A percentile compares a stretch with the other conserved stretches of the same genome.
Evolutionary conservation across 2,113 vertebrate species (phyloP).

Genomic region (Sminthopsis crassicaudata): DNA sequence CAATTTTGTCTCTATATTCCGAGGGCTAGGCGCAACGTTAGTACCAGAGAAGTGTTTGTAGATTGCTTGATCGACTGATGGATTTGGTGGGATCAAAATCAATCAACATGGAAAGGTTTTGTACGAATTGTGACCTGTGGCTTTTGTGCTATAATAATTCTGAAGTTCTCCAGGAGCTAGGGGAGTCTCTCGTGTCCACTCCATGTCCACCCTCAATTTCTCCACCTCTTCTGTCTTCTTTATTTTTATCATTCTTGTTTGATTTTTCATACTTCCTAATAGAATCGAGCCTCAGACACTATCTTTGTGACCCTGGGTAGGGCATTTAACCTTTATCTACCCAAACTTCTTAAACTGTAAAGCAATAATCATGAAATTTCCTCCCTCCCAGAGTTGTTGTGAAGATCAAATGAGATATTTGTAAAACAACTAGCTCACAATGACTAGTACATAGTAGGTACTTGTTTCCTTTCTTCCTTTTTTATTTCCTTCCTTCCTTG

Average conservation of each 20-base stretch:
- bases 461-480: neutral
- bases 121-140: neutral
- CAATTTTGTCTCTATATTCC: neutral
- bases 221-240: neutral
- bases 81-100: neutral
- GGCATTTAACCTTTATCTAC: neutral
- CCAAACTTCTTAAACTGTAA: too few species aligned
- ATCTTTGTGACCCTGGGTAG: neutral
- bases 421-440: neutral
- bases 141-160: neutral
- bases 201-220: neutral
- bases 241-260: neutral
- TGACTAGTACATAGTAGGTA: neutral
- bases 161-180: neutral
- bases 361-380: too few species aligned
- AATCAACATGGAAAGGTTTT: neutral
- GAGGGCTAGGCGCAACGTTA: neutral
- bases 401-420: neutral
- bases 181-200: neutral
- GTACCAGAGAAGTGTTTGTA: neutral
- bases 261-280: neutral
- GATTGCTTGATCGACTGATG: neutral
- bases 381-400: neutral
- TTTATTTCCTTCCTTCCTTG: fast-evolving
- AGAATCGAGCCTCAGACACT: neutral